phyloP scores from a whole-genome alignment of 2,113 vertebrate species.

The Mobula hypostoma region DNA sequence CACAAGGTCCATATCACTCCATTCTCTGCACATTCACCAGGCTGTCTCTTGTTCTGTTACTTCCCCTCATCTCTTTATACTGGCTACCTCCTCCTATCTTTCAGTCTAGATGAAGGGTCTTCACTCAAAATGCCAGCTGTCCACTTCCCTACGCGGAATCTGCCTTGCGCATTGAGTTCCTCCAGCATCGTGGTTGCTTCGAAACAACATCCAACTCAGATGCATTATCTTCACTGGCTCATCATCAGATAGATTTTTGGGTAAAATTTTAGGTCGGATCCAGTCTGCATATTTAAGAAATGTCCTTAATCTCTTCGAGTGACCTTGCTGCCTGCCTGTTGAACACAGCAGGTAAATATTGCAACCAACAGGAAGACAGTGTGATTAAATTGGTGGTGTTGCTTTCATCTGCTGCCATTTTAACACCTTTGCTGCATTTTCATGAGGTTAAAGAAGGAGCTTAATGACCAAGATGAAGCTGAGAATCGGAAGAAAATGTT shows the following conservation, averaged over 20 bases:
- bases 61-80: too few relatives aligned
- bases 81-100: too few relatives aligned
- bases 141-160: too few relatives aligned
- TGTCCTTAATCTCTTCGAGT: too few relatives aligned
- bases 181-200: too few relatives aligned
- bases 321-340: background rate
- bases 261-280: background rate
- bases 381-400: background rate
- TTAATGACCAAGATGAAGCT: background rate
- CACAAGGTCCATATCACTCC: too few relatives aligned
- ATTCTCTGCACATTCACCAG: too few relatives aligned
- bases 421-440: background rate
- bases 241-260: background rate
- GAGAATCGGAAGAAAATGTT: background rate
- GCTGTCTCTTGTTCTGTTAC: too few relatives aligned
- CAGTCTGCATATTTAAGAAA: background rate
- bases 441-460: background rate
- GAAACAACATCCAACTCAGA: too few relatives aligned
- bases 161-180: too few relatives aligned
- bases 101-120: too few relatives aligned
- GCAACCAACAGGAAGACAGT: background rate
- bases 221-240: background rate
- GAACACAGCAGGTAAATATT: background rate
- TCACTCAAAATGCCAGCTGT: too few relatives aligned
- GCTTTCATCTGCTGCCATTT: background rate